Evolutionary conservation across 1,140 invertebrate genomes (phyloP), one percentile per base, ranked within the genome.

Genomic region (Neelides sp.): DNA sequence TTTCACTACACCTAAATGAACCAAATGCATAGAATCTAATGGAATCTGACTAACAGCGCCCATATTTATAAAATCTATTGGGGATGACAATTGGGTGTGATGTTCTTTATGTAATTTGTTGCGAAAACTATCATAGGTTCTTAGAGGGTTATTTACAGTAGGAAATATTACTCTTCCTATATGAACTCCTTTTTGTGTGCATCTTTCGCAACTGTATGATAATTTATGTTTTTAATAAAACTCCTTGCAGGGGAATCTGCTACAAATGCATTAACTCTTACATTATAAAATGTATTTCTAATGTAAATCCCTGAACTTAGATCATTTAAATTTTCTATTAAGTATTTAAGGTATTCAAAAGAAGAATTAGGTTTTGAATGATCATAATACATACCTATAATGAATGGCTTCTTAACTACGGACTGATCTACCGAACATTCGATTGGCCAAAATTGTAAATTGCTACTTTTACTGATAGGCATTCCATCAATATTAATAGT

Each of bases 21-120:
- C 49, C 28, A 48, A 36, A 22, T 57, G 50, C 39, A 57, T 37
- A 42, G 48, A 54, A 22, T 53, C 45, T 26, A 57, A 28, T 2
- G 27, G 34, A 23, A 57, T 12, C 12, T 53, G 50, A 4, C 3
- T 37, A 3, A 57, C 41, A 2, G 54, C 4, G 8, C 42, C 45
- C 13, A 57, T 19, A 8, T 49, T 48, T n/a, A n/a, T n/a, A 23
- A 57, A 32, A 3, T 24, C n/a, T 3, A 19, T 19, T 1, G 54
- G 41, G 7, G 51, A 40, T 13, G 28, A 34, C 26, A 35, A 10
- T 26, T 35, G 35, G 7, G 22, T 37, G 28, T 57, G 37, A 54
- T 57, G 55, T 20, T 47, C 13, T 4, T 3, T 35, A 39, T 53
- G 20, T 13, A 28, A 1, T 41, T 40, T 27, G 0, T 19, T 2